Percentiles rank a stretch among this genome's conserved stretches.
Conservation (phyloP, 2,113 vertebrate species). For the Oreochromis aureus region DNA sequence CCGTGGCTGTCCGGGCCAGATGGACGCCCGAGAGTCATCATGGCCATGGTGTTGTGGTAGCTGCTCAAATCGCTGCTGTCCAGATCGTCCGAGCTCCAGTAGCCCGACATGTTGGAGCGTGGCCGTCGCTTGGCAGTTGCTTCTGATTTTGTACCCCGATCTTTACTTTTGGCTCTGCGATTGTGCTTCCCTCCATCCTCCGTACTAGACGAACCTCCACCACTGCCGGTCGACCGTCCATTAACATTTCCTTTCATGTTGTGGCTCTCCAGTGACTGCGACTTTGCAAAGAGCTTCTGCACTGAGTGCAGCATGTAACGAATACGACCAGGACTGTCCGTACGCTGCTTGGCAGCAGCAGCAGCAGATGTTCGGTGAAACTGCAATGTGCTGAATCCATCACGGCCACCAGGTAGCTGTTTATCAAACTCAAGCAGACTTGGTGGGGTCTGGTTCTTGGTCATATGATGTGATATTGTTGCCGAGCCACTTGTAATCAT, state of each 20-base stretch:
- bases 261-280: conserved; percentile 84
- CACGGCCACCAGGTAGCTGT: conserved; percentile 87
- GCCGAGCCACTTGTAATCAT: conserved; percentile 79
- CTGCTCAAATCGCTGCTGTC: conserved; percentile 88
- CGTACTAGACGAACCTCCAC: conserved; percentile 54
- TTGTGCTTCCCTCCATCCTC: conserved; percentile 84
- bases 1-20: conserved; percentile 74
- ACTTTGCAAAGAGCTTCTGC: conserved; percentile 89
- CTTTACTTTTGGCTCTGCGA: conserved; percentile 95
- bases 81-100: conserved; percentile 97
- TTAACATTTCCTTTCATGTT: conserved; percentile 84
- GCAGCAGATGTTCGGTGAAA: conserved; percentile 81
- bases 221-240: conserved; percentile 73
- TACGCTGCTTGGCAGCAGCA: conserved; percentile 83
- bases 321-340: conserved; percentile 93
- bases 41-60: conserved; percentile 85
- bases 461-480: conserved; percentile 75
- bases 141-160: conserved; percentile 85
- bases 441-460: conserved; percentile 82
- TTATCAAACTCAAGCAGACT: conserved; percentile 95
- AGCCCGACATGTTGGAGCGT: conserved; percentile 95
- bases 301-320: conserved; percentile 96
- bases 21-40: conserved; percentile 87
- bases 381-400: conserved; percentile 97
- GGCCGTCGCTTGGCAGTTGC: conserved; percentile 84